These are phyloP conservation scores for Astropecten irregularis DNA, from an alignment of 53 echinoderm and acorn worm genomes.

Conservation along the genomic window DNA sequence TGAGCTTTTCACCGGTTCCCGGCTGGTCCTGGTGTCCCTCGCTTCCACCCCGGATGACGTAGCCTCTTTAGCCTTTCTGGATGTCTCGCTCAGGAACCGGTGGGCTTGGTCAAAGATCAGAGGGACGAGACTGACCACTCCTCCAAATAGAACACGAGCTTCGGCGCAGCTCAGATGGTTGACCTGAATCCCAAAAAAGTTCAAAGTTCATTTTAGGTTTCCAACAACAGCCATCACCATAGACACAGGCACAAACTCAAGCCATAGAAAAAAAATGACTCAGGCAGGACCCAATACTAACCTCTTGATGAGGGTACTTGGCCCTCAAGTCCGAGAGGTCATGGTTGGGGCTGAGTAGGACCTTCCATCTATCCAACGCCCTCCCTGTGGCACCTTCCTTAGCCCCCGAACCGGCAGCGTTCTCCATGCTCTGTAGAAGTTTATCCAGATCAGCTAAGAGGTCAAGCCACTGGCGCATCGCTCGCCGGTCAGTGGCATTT, in stretches of 20 bases:
- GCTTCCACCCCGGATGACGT: not conserved
- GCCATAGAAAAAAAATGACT: no score
- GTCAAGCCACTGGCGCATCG: slow-evolving; percentile 93
- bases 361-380: slow-evolving; percentile 81
- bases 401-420: slow-evolving; percentile 33
- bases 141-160: slow-evolving; percentile 88
- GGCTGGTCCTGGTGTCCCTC: not conserved
- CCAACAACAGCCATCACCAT: not conserved
- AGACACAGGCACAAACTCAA: no score
- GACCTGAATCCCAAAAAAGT: slow-evolving; percentile 67
- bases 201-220: not conserved
- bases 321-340: slow-evolving; percentile 83
- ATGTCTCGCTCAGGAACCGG: slow-evolving; percentile 62
- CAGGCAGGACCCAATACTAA: no score
- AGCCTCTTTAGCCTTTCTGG: not conserved
- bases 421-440: slow-evolving; percentile 51
- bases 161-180: slow-evolving; percentile 97
- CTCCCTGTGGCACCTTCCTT: slow-evolving; percentile 57
- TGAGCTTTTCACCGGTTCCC: slow-evolving; percentile 19
- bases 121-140: slow-evolving; percentile 88
- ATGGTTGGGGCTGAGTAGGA: slow-evolving; percentile 77
- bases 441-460: slow-evolving; percentile 68
- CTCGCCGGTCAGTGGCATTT: slow-evolving; percentile 88
- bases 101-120: slow-evolving; percentile 80
- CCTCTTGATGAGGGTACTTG: slow-evolving; percentile 98